A percentile compares a stretch with the other conserved stretches of the same genome.
phyloP scores from a whole-genome alignment of 2,797 vertebrate species.

The Urophycis tenuis region DNA sequence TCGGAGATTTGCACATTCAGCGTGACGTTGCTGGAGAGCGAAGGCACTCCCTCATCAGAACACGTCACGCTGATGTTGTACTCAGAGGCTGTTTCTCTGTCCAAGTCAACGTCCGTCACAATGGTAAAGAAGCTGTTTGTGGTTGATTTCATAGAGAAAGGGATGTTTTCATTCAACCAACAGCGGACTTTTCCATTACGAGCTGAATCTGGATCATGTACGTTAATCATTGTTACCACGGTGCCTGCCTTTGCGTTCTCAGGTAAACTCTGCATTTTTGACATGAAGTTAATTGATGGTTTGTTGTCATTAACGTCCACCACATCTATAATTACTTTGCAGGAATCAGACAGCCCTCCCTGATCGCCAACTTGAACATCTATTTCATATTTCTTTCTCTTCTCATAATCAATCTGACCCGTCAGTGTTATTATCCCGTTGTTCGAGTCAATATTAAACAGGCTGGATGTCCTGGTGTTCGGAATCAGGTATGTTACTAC shows the following conservation, averaged over 20 bases:
- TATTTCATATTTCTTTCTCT: constrained; percentile 37
- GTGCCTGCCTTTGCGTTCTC: constrained; percentile 38
- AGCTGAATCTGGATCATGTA: constrained; percentile 52
- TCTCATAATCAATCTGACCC: constrained; percentile 51
- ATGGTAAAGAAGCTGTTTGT: constrained; percentile 67
- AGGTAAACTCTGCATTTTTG: constrained; percentile 47
- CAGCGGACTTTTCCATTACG: constrained; percentile 53
- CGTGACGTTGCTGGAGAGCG: constrained; percentile 48
- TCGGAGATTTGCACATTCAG: constrained; percentile 60
- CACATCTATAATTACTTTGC: constrained; percentile 50
- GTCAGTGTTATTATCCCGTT: constrained; percentile 28
- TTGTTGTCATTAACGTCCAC: too few relatives aligned
- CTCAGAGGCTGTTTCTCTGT: constrained; percentile 57
- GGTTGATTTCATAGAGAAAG: constrained; percentile 62
- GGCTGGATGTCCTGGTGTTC: constrained; percentile 51
- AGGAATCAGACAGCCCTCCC: constrained; percentile 43
- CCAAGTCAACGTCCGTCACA: constrained; percentile 60
- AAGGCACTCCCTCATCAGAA: constrained; percentile 53
- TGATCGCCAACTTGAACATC: constrained; percentile 44
- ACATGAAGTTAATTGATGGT: constrained; percentile 55
- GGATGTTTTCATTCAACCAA: constrained; percentile 47
- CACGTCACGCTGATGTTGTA: constrained; percentile 62
- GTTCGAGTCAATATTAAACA: constrained; percentile 62
- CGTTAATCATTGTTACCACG: constrained; percentile 49
- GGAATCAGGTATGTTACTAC: constrained; percentile 61